Base-by-base conservation (phyloP, 2,888 invertebrate species). In the Lepidocyrtinus sp. region DNA sequence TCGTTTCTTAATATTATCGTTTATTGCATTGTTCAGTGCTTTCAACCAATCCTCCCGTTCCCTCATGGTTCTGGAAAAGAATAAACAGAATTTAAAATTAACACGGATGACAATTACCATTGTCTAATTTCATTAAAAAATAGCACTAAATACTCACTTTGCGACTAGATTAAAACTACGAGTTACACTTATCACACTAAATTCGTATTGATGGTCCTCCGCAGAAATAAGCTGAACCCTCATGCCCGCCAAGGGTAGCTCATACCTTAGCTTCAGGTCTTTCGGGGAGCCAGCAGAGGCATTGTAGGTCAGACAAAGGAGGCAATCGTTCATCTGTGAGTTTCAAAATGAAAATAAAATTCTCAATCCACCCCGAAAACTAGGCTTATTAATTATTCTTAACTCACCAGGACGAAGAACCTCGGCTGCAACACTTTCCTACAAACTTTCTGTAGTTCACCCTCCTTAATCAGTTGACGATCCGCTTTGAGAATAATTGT, bases 391-490 rank as follows among this genome's bases (percentile, higher is more conserved):
- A 50, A 7, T 50, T 50, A 45, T 68, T 46, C 5, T 19, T 1
- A 46, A 87, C 88, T 89, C 88, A 92, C 92, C 90, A 93, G 88
- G 87, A 92, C 91, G 87, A 93, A 91, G 88, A 91, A 91, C 83
- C 93, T 89, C 12, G 91, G 91, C 86, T 92, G 92, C 89, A 88
- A 90, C 87, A 89, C 92, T 89, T 91, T 92, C 59, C 93, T 89
- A 25, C 92, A 92, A 77, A 92, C 89, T 88, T 93, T 93, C 85
- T 90, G 90, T 63, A 93, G 89, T 87, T 91, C 91, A 46, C 93
- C 93, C 87, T 92, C 91, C 87, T 91, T 92, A 17, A 93, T 87
- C 82, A 93, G 90, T 83, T 90, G 89, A 75, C 92, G 89, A 59
- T 91, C 91, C 15, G 91, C 90, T 86, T 90, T 90, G 45, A 90